phyloP scores from a whole-genome alignment of 1,140 invertebrate genomes.

The Drosophila sp. region DNA sequence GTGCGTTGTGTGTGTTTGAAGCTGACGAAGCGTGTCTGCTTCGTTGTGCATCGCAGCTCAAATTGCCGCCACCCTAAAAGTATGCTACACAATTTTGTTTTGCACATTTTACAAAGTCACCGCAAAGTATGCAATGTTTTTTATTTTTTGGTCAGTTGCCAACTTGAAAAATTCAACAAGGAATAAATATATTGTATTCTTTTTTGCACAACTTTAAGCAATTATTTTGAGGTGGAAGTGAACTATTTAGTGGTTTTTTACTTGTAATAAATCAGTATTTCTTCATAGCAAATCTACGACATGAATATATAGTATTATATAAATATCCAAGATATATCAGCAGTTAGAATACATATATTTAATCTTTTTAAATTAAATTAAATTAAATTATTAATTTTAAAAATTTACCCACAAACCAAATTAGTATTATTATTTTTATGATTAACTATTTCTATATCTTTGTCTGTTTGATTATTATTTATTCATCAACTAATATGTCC shows the following conservation, averaged over 20 bases:
- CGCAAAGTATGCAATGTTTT: conserved; percentile 35
- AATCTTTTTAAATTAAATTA: too few species aligned
- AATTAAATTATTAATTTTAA: too few species aligned
- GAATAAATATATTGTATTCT: background rate
- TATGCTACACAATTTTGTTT: conserved; percentile 16
- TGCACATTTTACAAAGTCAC: background rate
- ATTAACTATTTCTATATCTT: too few species aligned
- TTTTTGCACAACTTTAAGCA: background rate
- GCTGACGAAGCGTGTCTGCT: conserved; percentile 28
- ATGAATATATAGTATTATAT: too few species aligned
- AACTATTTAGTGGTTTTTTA: too few species aligned
- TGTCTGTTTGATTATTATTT: too few species aligned
- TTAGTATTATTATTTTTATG: too few species aligned
- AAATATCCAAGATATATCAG: too few species aligned
- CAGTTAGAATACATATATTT: too few species aligned
- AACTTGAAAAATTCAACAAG: background rate
- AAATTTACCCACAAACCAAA: too few species aligned
- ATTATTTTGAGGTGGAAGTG: background rate
- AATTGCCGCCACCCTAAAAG: conserved; percentile 20
- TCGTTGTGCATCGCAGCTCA: conserved; percentile 1
- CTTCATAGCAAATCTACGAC: background rate
- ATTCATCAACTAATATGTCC: too few species aligned
- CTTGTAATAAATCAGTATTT: background rate
- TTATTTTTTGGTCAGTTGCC: background rate
- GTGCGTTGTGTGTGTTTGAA: background rate